Evolutionary conservation across 2,888 invertebrate species (phyloP), one percentile per base, ranked within the genome.

Genomic region (Lithophane semibrunnea): DNA sequence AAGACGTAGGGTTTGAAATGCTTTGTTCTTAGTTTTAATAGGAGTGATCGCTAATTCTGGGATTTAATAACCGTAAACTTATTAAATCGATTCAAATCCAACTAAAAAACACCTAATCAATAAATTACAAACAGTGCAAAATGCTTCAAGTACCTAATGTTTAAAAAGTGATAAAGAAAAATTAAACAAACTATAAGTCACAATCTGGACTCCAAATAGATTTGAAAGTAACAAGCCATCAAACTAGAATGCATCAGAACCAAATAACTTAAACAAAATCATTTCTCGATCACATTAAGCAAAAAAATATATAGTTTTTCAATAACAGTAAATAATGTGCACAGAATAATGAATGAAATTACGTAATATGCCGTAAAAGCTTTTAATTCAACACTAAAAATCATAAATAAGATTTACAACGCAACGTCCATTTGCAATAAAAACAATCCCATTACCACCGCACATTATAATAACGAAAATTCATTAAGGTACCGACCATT

Each of bases 401-500:
- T 87, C 85, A 86, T 84, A 82, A 88, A 86, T 79, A 88, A 80
- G 83, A 88, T 88, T 87, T 85, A 86, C 72, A 79, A 72, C 69
- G 54, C 68, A 52, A 61, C 88, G 83, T 88, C 86, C 88, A 90
- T 91, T 92, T 89, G 90, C 90, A 92, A 91, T 92, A 91, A 92
- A 90, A 94, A 92, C 91, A 91, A 90, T 90, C 85, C 91, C 91
- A 94, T 94, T 93, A 93, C 90, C 90, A 90, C 91, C 90, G 91
- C 92, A 92, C 93, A 93, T 92, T 93, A 92, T 93, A 93, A 94
- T 94, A 95, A 94, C 93, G 92, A 93, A 95, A 94, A 95, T 95
- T 95, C 94, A 96, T 96, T 96, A 95, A 93, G 93, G 92, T 93
- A 93, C 93, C 93, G 67, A 91, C 94, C 94, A 95, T 95, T 95